Base-by-base conservation (phyloP, 2,797 vertebrate species). In the Rhinella marina region DNA sequence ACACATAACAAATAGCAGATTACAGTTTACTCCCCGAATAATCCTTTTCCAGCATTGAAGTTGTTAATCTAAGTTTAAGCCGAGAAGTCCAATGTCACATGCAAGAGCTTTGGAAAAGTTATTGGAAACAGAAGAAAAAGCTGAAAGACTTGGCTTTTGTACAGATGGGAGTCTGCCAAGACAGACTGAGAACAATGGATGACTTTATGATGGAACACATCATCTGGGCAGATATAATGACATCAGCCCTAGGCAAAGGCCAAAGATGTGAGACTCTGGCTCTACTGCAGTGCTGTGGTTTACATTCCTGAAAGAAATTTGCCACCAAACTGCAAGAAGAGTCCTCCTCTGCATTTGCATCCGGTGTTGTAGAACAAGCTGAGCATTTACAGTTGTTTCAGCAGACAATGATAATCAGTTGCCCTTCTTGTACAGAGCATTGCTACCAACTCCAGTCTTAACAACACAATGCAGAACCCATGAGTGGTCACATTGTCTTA, bases 101-200 rank as follows among this genome's bases (percentile, higher is more conserved):
- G 21, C 48, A 61, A 75, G 70, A 75, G 52, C 68, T 59, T 75
- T 61, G 70, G 68, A 73, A 84, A 84, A 73, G 81, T 83, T 83
- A 83, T 70, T 83, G 66, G 81, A 83, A 68, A 84, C 68, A 73
- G 82, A 73, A 84, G 48, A 84, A 73, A 84, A 84, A 61, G 70
- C 82, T 73, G 27, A 84, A 84, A 84, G 68, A 84, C 17, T 73
- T 84, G 82, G 82, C 70, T 75, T 56, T 6, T 75, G 66, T 75
- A 48, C 82, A 84, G 56, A 32, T 84, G 82, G 82, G 68, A 14
- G 29, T 57, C 32, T n/a, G 82, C 82, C 82, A 84, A 75, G 12
- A 75, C 54, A 84, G 68, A 75, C 50, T 21, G n/a, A 84, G 82
- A 84, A 84, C 82, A 84, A 84, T 84, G 82, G 82, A 75, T 73